Conservation (phyloP, 2,888 invertebrate genomes). For the Eurytoma adleriae region DNA sequence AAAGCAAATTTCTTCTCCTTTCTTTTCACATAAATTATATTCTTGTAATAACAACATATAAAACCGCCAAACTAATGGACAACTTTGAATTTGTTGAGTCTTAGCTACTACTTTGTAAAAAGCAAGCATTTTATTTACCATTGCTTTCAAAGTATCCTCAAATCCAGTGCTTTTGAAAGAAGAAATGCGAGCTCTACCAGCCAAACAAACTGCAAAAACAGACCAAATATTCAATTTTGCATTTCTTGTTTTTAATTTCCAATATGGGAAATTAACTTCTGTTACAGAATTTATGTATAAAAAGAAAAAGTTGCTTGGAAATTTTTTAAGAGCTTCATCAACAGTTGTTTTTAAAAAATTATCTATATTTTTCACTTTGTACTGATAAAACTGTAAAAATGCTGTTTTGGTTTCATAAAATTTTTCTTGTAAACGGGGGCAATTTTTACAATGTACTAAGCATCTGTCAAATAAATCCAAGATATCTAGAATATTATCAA, state of each 20-base stretch:
- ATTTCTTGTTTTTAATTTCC: conserved; percentile 76
- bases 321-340: conserved; percentile 69
- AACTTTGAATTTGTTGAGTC: conserved; percentile 73
- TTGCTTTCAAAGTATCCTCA: conserved; percentile 63
- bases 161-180: conserved; percentile 61
- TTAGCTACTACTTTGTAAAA: conserved; percentile 68
- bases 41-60: conserved; percentile 80
- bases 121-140: conserved; percentile 69
- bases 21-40: conserved; percentile 69
- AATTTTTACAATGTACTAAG: conserved; percentile 64
- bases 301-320: conserved; percentile 80
- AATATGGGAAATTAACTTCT: conserved; percentile 78
- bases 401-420: conserved; percentile 75
- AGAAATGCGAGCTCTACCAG: conserved; percentile 67
- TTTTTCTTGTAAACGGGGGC: conserved; percentile 72
- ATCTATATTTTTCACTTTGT: conserved; percentile 52
- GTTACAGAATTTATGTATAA: conserved; percentile 77
- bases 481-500: conserved; percentile 58
- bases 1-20: conserved; percentile 72
- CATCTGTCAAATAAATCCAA: conserved; percentile 64
- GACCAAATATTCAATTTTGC: conserved; percentile 64
- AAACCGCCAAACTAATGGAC: conserved; percentile 81
- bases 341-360: conserved; percentile 60
- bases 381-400: conserved; percentile 65
- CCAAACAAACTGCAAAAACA: conserved; percentile 68